Percentiles rank a stretch among this genome's conserved stretches.
phyloP scores from a whole-genome alignment of 2,888 invertebrate species.

The Rotaria macrura region DNA sequence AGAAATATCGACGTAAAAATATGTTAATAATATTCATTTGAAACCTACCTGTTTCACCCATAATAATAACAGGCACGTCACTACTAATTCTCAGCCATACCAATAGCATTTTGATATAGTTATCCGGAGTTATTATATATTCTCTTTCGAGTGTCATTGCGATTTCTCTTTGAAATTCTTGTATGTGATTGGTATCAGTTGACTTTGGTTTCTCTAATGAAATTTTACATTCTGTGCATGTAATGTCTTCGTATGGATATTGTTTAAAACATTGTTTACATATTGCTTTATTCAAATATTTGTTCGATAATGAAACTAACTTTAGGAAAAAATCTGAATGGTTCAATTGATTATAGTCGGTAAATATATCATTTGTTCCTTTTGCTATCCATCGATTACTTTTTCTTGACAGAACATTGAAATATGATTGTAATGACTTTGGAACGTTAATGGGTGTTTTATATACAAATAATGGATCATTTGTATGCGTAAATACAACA shows the following conservation, averaged over 20 bases:
- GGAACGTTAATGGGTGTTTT: background rate
- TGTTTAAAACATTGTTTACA: too few relatives aligned
- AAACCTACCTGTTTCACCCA: conserved; percentile 42
- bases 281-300: too few relatives aligned
- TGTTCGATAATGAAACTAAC: too few relatives aligned
- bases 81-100: conserved; percentile 46
- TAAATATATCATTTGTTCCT: too few relatives aligned
- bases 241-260: conserved; percentile 40
- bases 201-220: background rate
- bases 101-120: conserved; percentile 45
- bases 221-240: background rate
- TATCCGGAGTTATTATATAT: conserved; percentile 46
- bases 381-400: background rate
- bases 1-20: background rate
- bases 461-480: background rate
- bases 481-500: background rate
- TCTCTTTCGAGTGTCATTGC: background rate
- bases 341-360: too few relatives aligned
- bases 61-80: conserved; percentile 46
- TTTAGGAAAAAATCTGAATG: too few relatives aligned
- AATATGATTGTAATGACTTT: background rate
- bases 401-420: background rate
- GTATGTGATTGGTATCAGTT: background rate
- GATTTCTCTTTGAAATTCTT: background rate
- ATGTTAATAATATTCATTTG: background rate